These are phyloP conservation scores for Paracanthobrama guichenoti DNA, from an alignment of 2,113 vertebrate species.

Conservation along the genomic window DNA sequence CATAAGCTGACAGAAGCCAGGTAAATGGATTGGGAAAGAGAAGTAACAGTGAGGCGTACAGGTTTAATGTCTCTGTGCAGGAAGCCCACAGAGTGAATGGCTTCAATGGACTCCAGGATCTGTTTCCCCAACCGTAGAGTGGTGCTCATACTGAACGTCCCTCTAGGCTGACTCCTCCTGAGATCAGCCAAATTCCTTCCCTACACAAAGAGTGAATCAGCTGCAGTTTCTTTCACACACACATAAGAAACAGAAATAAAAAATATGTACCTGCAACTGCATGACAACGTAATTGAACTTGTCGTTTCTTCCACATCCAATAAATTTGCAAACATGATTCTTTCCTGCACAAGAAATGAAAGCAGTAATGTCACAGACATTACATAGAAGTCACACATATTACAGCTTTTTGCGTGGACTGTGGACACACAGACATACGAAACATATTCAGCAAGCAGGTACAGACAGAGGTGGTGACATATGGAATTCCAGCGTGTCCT, in stretches of 20 bases:
- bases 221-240: neutral
- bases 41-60: conserved; percentile 64
- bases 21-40: neutral
- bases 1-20: neutral
- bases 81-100: conserved; percentile 89
- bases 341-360: conserved; percentile 78
- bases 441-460: neutral
- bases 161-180: conserved; percentile 90
- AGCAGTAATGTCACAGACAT: neutral
- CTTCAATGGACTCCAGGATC: conserved; percentile 89
- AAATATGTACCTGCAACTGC: conserved; percentile 90
- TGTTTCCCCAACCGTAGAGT: conserved; percentile 93
- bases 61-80: conserved; percentile 89
- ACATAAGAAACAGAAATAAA: neutral
- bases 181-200: conserved; percentile 95
- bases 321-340: conserved; percentile 97
- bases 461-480: conserved; percentile 3
- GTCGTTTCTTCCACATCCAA: conserved; percentile 95
- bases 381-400: neutral
- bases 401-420: neutral
- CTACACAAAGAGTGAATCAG: conserved; percentile 65
- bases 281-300: conserved; percentile 99
- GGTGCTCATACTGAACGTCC: conserved; percentile 96
- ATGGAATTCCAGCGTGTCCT: conserved; percentile 42
- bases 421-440: neutral